phyloP scores from a whole-genome alignment of 2,113 vertebrate species.

The Diphyllodes magnificus region DNA sequence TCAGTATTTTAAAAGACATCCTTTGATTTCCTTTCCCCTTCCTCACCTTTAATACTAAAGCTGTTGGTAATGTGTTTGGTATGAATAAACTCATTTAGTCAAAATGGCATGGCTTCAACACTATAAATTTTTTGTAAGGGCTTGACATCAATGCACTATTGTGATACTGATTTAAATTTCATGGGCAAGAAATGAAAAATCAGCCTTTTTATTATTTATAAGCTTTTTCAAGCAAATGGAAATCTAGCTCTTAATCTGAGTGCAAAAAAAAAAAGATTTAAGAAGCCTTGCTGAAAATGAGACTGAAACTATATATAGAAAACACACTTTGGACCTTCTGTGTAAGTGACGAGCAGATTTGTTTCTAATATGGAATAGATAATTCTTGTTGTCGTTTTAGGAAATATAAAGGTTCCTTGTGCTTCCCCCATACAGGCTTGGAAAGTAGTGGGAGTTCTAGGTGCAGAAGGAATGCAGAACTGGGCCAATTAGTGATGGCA shows the following conservation, averaged over 20 bases:
- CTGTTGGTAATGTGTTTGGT: constrained; percentile 31
- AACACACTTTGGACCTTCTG: not conserved
- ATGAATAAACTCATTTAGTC: constrained; percentile 59
- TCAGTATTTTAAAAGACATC: constrained; percentile 41
- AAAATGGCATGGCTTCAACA: constrained; percentile 43
- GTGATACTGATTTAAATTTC: constrained; percentile 48
- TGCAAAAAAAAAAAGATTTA: not conserved
- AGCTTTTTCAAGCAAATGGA: constrained; percentile 1
- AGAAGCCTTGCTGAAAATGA: not conserved
- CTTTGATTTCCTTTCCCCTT: constrained; percentile 50
- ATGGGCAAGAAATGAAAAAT: constrained; percentile 35
- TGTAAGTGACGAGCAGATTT: not conserved
- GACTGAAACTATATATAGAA: not conserved
- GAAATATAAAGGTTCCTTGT: constrained; percentile 29
- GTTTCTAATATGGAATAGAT: not conserved
- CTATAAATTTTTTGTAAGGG: constrained; percentile 28
- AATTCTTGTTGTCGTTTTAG: not conserved
- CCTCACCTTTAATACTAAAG: constrained; percentile 43
- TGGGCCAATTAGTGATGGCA: not conserved
- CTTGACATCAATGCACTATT: constrained; percentile 40
- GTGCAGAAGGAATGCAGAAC: not conserved
- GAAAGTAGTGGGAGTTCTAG: not conserved
- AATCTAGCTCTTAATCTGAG: not conserved
- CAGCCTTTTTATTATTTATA: constrained; percentile 11
- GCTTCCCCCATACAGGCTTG: not conserved